Percentiles rank a stretch among this genome's conserved stretches.
phyloP scores from a whole-genome alignment of 2,888 invertebrate genomes.

The Dyspetes luteomarginatus region DNA sequence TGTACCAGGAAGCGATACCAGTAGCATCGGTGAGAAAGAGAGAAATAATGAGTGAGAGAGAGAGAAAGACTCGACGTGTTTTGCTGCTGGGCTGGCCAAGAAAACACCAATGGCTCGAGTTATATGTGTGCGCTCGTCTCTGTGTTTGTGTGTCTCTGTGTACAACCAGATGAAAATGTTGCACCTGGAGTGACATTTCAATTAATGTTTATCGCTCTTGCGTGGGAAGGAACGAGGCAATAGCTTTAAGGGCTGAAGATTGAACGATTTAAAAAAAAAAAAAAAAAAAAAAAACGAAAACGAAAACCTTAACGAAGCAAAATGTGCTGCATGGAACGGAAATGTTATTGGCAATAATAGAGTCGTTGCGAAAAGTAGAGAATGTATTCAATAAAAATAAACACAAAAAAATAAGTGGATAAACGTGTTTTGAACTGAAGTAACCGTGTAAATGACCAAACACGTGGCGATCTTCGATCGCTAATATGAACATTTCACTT shows the following conservation, averaged over 20 bases:
- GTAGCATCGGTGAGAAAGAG: slow-evolving; percentile 37
- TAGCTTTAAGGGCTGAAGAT: slow-evolving; percentile 11
- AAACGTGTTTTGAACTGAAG: neutral
- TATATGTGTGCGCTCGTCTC: too few species aligned
- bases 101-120: slow-evolving; percentile 55
- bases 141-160: too few species aligned
- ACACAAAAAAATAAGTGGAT: neutral
- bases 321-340: neutral
- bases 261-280: neutral
- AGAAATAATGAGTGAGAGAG: too few species aligned
- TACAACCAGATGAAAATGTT: slow-evolving; percentile 80
- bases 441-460: neutral
- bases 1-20: slow-evolving; percentile 79
- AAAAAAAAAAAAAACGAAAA: neutral
- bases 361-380: slow-evolving; percentile 8
- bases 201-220: slow-evolving; percentile 78
- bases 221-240: slow-evolving; percentile 75
- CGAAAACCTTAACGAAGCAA: slow-evolving; percentile 15
- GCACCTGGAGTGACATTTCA: slow-evolving; percentile 80
- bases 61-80: neutral
- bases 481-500: neutral
- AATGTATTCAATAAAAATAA: slow-evolving; percentile 1
- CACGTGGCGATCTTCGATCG: neutral
- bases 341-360: slow-evolving; percentile 36
- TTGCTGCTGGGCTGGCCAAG: slow-evolving; percentile 28